phyloP scores from a whole-genome alignment of 2,113 vertebrate species.

The Rhinolophus sinicus region DNA sequence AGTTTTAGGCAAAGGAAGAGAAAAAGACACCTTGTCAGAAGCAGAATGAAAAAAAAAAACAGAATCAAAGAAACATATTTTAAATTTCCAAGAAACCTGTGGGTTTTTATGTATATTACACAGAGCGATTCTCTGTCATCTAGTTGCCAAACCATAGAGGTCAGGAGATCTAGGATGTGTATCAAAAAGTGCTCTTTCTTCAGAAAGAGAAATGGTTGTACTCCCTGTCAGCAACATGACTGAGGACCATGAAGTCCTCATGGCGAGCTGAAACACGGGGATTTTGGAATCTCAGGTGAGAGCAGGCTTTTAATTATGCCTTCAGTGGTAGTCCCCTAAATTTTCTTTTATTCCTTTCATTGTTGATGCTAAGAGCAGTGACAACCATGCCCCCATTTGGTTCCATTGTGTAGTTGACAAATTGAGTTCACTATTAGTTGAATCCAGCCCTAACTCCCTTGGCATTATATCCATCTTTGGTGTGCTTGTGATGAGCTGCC shows the following conservation, averaged over 20 bases:
- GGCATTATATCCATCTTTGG: neutral
- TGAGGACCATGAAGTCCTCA: neutral
- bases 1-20: slow-evolving; percentile 22
- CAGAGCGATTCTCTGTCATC: neutral
- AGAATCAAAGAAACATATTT: neutral
- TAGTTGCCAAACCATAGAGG: neutral
- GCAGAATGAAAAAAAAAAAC: neutral
- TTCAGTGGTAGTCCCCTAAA: neutral
- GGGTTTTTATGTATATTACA: neutral
- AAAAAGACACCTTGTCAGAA: neutral
- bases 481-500: neutral
- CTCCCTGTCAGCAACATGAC: neutral
- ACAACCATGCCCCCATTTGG: neutral
- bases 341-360: neutral
- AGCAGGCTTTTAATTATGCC: slow-evolving; percentile 24
- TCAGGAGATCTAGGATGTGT: neutral
- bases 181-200: neutral
- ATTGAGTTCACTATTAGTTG: neutral
- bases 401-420: slow-evolving; percentile 10
- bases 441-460: neutral
- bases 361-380: neutral
- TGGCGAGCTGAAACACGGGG: neutral
- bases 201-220: neutral
- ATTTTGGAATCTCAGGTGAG: neutral
- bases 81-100: neutral